A percentile compares a stretch with the other conserved stretches of the same genome.
phyloP scores from a whole-genome alignment of 2,888 invertebrate species.

The Brachyopa scutellaris region DNA sequence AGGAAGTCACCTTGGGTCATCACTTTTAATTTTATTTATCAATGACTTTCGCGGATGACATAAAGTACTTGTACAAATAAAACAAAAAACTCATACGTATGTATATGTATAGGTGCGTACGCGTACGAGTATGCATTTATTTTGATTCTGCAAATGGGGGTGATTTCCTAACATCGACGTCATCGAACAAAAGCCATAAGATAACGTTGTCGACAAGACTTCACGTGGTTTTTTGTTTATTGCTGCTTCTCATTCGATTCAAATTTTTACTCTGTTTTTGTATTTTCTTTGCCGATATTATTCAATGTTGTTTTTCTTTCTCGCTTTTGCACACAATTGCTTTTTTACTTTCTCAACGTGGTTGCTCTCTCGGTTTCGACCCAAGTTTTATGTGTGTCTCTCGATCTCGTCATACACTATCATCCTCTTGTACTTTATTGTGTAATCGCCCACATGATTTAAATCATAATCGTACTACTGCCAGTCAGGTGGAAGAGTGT shows the following conservation, averaged over 20 bases:
- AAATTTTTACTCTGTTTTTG: slow-evolving; percentile 22
- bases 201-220: slow-evolving; percentile 8
- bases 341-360: not conserved
- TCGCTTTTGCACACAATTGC: slow-evolving; percentile 1
- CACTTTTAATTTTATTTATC: too few species aligned
- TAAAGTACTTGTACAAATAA: too few species aligned
- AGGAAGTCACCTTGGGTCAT: too few species aligned
- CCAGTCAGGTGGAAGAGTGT: slow-evolving; percentile 43
- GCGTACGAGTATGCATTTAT: too few species aligned
- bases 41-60: too few species aligned
- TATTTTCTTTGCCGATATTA: slow-evolving; percentile 17
- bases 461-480: slow-evolving; percentile 53
- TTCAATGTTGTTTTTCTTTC: slow-evolving; percentile 28
- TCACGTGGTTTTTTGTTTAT: slow-evolving; percentile 49
- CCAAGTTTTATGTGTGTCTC: slow-evolving; percentile 8
- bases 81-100: not conserved
- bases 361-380: slow-evolving; percentile 12
- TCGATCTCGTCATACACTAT: slow-evolving; percentile 36
- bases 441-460: slow-evolving; percentile 70
- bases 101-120: not conserved
- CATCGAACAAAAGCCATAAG: slow-evolving; percentile 1
- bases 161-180: slow-evolving; percentile 29
- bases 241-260: slow-evolving; percentile 49
- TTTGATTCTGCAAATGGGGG: slow-evolving; percentile 2
- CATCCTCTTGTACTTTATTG: slow-evolving; percentile 61